Percentiles rank a stretch among this genome's conserved stretches.
These are phyloP conservation scores for Lipophrys pholis DNA, from an alignment of 2,113 vertebrate species.

Conservation along the genomic window DNA sequence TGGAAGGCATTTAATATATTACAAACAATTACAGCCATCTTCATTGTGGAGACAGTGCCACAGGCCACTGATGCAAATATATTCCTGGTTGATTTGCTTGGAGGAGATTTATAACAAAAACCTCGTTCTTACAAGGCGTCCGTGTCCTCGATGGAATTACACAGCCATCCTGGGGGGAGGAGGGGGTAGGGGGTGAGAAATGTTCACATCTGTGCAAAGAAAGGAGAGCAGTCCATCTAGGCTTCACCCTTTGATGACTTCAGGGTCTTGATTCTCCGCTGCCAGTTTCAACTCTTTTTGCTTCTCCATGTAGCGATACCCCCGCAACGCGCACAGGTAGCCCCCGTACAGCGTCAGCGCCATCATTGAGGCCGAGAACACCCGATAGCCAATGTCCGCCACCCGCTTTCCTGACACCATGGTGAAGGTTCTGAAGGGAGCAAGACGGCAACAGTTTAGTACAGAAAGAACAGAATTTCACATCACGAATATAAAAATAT, in stretches of 20 bases:
- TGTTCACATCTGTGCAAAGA: slow-evolving; percentile 44
- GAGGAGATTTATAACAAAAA: slow-evolving; percentile 23
- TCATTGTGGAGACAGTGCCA: slow-evolving; percentile 2
- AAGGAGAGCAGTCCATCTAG: neutral
- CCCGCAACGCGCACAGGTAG: slow-evolving; percentile 86
- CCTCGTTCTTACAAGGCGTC: neutral
- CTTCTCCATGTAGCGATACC: slow-evolving; percentile 79
- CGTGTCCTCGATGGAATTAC: neutral
- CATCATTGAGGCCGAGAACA: slow-evolving; percentile 92
- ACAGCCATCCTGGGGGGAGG: slow-evolving; percentile 5
- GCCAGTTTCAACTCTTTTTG: slow-evolving; percentile 76
- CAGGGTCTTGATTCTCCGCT: slow-evolving; percentile 79
- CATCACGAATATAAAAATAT: neutral
- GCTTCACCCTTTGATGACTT: slow-evolving; percentile 73
- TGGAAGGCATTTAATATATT: slow-evolving; percentile 62
- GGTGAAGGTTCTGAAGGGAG: slow-evolving; percentile 34
- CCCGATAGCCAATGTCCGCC: slow-evolving; percentile 90
- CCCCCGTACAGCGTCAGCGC: slow-evolving; percentile 90
- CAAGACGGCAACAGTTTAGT: neutral
- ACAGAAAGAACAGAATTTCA: neutral
- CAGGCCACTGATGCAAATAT: slow-evolving; percentile 10
- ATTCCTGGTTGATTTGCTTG: slow-evolving; percentile 7
- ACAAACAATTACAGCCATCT: slow-evolving; percentile 40
- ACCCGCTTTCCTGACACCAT: slow-evolving; percentile 91
- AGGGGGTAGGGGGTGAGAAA: slow-evolving; percentile 20